phyloP scores from a whole-genome alignment of 2,888 invertebrate species.

The Boloria euphrosyne region DNA sequence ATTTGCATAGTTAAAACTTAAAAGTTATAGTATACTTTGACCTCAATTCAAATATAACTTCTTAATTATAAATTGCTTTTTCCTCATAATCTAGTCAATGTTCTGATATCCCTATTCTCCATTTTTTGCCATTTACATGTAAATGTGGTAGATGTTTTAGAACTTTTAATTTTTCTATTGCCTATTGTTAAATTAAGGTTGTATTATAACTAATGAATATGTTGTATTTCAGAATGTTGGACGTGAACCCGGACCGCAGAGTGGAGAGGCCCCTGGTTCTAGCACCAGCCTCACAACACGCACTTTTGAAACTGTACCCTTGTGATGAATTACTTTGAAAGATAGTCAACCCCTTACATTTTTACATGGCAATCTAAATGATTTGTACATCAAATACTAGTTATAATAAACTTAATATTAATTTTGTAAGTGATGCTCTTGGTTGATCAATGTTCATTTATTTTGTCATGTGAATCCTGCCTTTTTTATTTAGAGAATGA shows the following conservation, averaged over 20 bases:
- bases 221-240: constrained; percentile 67
- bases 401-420: constrained; percentile 39
- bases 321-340: constrained; percentile 71
- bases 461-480: constrained; percentile 65
- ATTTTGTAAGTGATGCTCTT: constrained; percentile 32
- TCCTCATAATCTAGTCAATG: too few species aligned
- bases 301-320: constrained; percentile 71
- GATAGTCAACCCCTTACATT: constrained; percentile 52
- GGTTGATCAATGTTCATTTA: constrained; percentile 47
- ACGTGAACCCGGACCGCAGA: constrained; percentile 82
- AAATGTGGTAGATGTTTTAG: too few species aligned
- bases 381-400: constrained; percentile 32
- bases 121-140: too few species aligned
- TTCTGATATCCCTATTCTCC: too few species aligned
- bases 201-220: constrained; percentile 4
- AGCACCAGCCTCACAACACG: constrained; percentile 74
- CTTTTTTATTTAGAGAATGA: constrained; percentile 56
- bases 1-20: too few species aligned
- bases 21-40: too few species aligned
- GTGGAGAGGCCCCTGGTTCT: constrained; percentile 85
- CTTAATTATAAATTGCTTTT: too few species aligned
- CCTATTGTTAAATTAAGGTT: too few species aligned
- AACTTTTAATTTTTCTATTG: too few species aligned
- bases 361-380: constrained; percentile 68
- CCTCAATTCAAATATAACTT: too few species aligned